These are phyloP conservation scores for Platypus cylindrus DNA, from an alignment of 2,888 invertebrate species.

Conservation along the genomic window DNA sequence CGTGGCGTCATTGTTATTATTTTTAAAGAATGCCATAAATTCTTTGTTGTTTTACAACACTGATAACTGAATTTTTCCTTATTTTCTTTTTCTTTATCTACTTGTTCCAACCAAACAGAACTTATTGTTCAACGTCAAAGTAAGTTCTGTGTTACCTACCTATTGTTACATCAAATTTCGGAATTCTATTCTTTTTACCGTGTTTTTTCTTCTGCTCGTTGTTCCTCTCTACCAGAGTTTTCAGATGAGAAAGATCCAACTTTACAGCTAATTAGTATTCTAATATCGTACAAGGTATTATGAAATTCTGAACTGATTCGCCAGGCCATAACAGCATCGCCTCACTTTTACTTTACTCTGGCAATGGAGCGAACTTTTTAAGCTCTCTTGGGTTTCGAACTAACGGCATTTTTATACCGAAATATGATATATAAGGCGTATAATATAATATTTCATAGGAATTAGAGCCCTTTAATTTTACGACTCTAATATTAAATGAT, in stretches of 20 bases:
- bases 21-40: too few species aligned
- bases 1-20: too few species aligned
- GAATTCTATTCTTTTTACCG: slow-evolving; percentile 1
- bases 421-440: slow-evolving; percentile 4
- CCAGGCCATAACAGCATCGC: too few species aligned
- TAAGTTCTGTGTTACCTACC: not conserved
- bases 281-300: slow-evolving; percentile 20
- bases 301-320: slow-evolving; percentile 19
- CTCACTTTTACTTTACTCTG: too few species aligned
- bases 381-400: slow-evolving; percentile 1
- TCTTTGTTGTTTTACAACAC: too few species aligned
- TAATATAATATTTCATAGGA: slow-evolving; percentile 2
- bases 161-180: slow-evolving; percentile 1
- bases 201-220: too few species aligned
- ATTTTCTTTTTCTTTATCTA: too few species aligned
- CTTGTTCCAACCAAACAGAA: too few species aligned
- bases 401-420: slow-evolving; percentile 3
- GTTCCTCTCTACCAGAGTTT: not conserved
- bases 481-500: not conserved
- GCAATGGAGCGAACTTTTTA: slow-evolving; percentile 10
- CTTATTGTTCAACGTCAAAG: not conserved
- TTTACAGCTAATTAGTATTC: slow-evolving; percentile 21
- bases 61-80: too few species aligned
- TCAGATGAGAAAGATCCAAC: slow-evolving; percentile 1
- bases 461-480: not conserved